Base-by-base conservation (phyloP, 2,113 vertebrate genomes). In the Heterotilapia buettikoferi region DNA sequence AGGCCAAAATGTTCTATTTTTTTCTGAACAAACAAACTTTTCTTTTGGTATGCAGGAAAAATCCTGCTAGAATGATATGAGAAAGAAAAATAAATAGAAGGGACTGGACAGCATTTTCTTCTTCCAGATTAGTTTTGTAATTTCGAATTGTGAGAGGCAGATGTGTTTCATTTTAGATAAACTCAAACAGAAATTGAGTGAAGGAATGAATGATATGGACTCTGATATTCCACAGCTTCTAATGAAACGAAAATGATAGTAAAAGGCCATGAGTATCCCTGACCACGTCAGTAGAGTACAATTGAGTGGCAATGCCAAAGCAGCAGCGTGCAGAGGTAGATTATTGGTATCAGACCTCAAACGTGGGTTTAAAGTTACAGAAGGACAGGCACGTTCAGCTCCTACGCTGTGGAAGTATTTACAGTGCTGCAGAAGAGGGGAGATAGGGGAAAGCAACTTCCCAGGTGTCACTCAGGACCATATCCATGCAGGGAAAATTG, bases 391-490 rank as follows among this genome's bases (percentile, higher is more conserved):
- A 84, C 73, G 88, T 84, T 73, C 76, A 13, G 47, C 80, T 84
- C 5, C 73, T 24, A 56, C 4, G 57, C 82, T 21, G 2, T 45
- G 78, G 87, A 89, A 90, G 87, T 86, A 89, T 93, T 93, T 87
- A 90, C 88, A 56, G 76, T 29, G 82, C 38, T 2, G 16, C 18
- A 84, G 85, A 82, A 26, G 59, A 59, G 66, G n/a, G 7, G 47
- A 71, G 85, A 92, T 88, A 85, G 87, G 50, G 87, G 88, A 76
- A 63, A 82, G 89, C 61, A 63, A 83, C 88, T 85, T 81, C 9
- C 90, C 66, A 53, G 84, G 16, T 95, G 95, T 94, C 95, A 95
- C 86, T 95, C 93, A 94, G 81, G 81, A 89, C 82, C 73, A 89
- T 76, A 90, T 82, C 89, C 90, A 88, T 71, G 88, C 89, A 26